Conservation (phyloP, 2,888 invertebrate genomes). For the Agriopis aurantiaria region DNA sequence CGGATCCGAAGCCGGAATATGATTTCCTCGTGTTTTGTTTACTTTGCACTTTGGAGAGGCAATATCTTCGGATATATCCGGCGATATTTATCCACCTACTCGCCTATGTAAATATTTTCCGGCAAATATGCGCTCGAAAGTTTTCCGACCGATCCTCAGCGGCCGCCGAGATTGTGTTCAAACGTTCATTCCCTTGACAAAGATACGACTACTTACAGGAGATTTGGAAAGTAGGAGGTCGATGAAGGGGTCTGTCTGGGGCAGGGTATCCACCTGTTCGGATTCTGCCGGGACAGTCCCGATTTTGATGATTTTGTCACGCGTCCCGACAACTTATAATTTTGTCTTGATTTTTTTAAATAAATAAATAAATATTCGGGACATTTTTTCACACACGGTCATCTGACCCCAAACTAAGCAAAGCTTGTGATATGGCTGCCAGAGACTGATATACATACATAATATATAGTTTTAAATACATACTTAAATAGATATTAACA, state of each 20-base stretch:
- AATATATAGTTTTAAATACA: too few relatives aligned
- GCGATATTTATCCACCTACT: slow-evolving; percentile 19
- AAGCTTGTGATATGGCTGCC: too few relatives aligned
- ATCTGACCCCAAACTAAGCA: too few relatives aligned
- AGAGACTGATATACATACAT: too few relatives aligned
- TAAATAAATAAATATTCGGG: too few relatives aligned
- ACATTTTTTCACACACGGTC: too few relatives aligned
- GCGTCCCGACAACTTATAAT: too few relatives aligned
- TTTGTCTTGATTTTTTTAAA: too few relatives aligned
- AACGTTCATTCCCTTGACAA: slow-evolving; percentile 10
- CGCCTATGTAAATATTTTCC: slow-evolving; percentile 29
- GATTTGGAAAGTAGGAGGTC: background rate
- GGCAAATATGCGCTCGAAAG: slow-evolving; percentile 32
- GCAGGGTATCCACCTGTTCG: too few relatives aligned
- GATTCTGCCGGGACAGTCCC: too few relatives aligned
- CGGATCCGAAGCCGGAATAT: slow-evolving; percentile 23
- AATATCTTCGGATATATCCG: slow-evolving; percentile 29
- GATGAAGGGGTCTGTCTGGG: background rate
- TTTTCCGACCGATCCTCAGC: slow-evolving; percentile 19
- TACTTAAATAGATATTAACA: too few relatives aligned
- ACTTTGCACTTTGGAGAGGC: slow-evolving; percentile 31
- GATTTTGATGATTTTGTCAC: too few relatives aligned
- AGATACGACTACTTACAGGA: background rate
- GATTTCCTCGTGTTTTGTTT: slow-evolving; percentile 38
- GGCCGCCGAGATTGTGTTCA: background rate